phyloP scores from a whole-genome alignment of 2,888 invertebrate species.

The Archips xylosteana region DNA sequence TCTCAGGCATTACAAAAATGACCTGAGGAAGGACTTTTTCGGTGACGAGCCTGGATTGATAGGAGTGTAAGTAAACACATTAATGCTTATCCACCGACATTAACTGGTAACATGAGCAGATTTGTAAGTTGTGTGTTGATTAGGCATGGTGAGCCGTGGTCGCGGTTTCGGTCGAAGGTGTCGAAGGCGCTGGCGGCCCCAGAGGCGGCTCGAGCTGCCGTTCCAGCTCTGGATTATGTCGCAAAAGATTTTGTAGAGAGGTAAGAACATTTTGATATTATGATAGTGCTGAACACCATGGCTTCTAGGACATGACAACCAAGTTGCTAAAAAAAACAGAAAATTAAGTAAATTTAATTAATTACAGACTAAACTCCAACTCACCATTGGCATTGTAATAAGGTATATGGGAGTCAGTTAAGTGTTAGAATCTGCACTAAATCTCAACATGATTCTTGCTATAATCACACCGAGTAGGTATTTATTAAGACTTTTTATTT shows the following conservation, averaged over 20 bases:
- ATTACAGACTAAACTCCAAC: too few species aligned
- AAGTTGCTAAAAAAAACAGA: too few species aligned
- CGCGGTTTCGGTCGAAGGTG: conserved; percentile 92
- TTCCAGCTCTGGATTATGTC: conserved; percentile 90
- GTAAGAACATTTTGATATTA: conserved; percentile 60
- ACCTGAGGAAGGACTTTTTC: conserved; percentile 89
- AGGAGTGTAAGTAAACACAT: conserved; percentile 88
- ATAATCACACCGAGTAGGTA: too few species aligned
- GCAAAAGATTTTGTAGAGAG: conserved; percentile 90
- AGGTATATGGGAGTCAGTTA: too few species aligned
- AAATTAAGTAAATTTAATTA: too few species aligned
- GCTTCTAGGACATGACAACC: neutral
- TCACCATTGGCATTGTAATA: too few species aligned
- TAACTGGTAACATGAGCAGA: neutral
- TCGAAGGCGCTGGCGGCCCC: conserved; percentile 94
- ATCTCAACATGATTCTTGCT: too few species aligned
- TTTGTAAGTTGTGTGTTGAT: conserved; percentile 45
- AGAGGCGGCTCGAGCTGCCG: conserved; percentile 90
- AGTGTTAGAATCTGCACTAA: too few species aligned
- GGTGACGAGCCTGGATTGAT: conserved; percentile 90
- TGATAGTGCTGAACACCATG: neutral
- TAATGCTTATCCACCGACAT: conserved; percentile 20
- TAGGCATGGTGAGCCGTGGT: conserved; percentile 96
- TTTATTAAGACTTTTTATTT: too few species aligned
- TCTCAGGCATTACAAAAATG: conserved; percentile 89